These are phyloP conservation scores for Globodera rostochiensis DNA, from an alignment of 1,140 invertebrate genomes.

Conservation along the genomic window DNA sequence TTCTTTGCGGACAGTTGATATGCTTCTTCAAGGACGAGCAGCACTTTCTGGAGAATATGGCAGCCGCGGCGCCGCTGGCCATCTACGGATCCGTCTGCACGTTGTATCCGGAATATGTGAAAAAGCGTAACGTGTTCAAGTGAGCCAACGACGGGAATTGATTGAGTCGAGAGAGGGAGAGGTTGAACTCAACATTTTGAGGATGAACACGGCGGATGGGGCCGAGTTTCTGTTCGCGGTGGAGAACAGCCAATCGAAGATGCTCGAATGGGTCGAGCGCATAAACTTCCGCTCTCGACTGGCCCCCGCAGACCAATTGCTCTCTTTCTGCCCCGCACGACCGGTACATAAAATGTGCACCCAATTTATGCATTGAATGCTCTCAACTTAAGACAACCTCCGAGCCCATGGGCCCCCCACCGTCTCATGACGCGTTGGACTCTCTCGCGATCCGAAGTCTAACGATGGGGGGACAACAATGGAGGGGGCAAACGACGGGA, in stretches of 20 bases:
- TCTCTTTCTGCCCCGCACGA: slow-evolving; percentile 20
- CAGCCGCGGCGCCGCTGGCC: slow-evolving; percentile 85
- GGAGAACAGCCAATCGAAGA: slow-evolving; percentile 73
- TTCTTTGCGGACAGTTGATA: slow-evolving; percentile 89
- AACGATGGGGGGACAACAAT: background rate
- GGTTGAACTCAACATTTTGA: slow-evolving; percentile 34
- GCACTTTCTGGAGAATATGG: slow-evolving; percentile 77
- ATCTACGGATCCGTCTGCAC: slow-evolving; percentile 70
- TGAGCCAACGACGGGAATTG: slow-evolving; percentile 16
- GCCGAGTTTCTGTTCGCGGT: slow-evolving; percentile 88
- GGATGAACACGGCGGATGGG: slow-evolving; percentile 74
- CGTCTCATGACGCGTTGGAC: background rate
- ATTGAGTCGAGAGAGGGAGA: background rate
- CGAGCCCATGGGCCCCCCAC: slow-evolving; percentile 6
- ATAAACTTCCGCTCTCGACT: slow-evolving; percentile 88
- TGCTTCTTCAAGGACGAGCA: slow-evolving; percentile 92
- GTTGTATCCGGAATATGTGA: slow-evolving; percentile 80
- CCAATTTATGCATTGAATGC: background rate
- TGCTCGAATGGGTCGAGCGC: slow-evolving; percentile 91
- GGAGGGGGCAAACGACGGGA: background rate
- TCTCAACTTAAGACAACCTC: slow-evolving; percentile 9
- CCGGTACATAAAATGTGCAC: background rate
- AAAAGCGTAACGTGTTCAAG: slow-evolving; percentile 88
- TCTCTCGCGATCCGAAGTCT: background rate
- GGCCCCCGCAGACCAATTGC: slow-evolving; percentile 73